A percentile compares a stretch with the other conserved stretches of the same genome.
Evolutionary conservation across 2,113 vertebrate species (phyloP).

Genomic region (Nanger granti): DNA sequence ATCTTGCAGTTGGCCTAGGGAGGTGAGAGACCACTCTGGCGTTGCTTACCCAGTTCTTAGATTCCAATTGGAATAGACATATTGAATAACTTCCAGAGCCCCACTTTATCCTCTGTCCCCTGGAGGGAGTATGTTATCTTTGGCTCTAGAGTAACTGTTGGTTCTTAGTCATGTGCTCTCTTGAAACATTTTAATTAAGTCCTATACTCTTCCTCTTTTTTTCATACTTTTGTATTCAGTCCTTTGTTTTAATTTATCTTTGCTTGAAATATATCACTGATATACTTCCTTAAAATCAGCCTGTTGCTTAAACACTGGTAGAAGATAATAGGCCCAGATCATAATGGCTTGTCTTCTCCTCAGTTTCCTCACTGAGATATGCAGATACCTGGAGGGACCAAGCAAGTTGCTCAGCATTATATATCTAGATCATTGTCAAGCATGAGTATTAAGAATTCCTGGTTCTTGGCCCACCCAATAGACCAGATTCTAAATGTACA

Average conservation of each 20-base stretch:
- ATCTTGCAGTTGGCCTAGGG: not conserved
- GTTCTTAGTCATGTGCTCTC: not conserved
- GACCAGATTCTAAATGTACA: not conserved
- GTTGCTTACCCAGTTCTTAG: not conserved
- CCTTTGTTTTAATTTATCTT: not conserved
- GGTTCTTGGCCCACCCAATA: not conserved
- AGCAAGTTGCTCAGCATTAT: not conserved
- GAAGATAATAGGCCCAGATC: not conserved
- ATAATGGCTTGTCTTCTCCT: not conserved
- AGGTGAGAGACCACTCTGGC: not conserved
- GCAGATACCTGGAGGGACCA: not conserved
- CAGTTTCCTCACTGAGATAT: not conserved
- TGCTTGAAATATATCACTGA: not conserved
- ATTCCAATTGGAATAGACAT: not conserved
- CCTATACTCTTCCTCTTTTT: not conserved
- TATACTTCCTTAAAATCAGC: not conserved
- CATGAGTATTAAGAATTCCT: not conserved
- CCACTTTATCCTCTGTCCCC: not conserved
- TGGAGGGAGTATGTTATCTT: not conserved
- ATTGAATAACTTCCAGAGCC: not conserved
- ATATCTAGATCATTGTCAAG: not conserved
- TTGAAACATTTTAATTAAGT: not conserved
- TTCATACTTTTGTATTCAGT: not conserved
- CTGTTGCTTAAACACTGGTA: not conserved
- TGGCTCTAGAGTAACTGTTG: not conserved